These are phyloP conservation scores for Sinonovacula constricta DNA, from an alignment of 1,140 invertebrate genomes.

Conservation along the genomic window DNA sequence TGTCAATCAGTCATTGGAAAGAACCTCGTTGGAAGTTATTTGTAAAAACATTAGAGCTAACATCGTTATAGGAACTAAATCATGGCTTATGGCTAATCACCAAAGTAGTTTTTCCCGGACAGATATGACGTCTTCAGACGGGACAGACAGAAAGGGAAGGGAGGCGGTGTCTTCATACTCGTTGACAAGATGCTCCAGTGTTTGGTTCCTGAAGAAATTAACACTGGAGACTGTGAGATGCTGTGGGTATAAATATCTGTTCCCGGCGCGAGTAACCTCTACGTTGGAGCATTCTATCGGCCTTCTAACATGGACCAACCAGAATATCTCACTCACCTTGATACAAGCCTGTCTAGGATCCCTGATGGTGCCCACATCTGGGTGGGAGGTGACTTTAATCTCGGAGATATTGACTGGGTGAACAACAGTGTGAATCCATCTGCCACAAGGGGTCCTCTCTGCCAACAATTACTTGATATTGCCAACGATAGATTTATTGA, in stretches of 20 bases:
- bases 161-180: constrained; percentile 9
- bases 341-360: background rate
- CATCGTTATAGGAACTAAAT: background rate
- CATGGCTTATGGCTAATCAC: background rate
- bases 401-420: constrained; percentile 14
- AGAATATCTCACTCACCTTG: background rate
- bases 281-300: constrained; percentile 12
- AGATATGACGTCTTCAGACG: background rate
- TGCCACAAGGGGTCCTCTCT: background rate
- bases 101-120: background rate
- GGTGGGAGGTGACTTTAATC: constrained; percentile 33
- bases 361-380: constrained; percentile 4
- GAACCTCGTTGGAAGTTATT: background rate
- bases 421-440: background rate
- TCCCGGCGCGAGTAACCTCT: background rate
- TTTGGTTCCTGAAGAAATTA: constrained; percentile 1
- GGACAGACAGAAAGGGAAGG: background rate
- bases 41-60: background rate
- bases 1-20: constrained; percentile 3
- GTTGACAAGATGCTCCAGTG: background rate
- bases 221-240: constrained; percentile 6
- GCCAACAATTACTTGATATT: constrained; percentile 15
- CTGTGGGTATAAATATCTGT: constrained; percentile 11
- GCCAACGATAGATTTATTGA: constrained; percentile 12
- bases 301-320: background rate